Percentiles rank a stretch among this genome's conserved stretches.
phyloP scores from a whole-genome alignment of 2,113 vertebrate genomes.

The Mystacornis crossleyi region DNA sequence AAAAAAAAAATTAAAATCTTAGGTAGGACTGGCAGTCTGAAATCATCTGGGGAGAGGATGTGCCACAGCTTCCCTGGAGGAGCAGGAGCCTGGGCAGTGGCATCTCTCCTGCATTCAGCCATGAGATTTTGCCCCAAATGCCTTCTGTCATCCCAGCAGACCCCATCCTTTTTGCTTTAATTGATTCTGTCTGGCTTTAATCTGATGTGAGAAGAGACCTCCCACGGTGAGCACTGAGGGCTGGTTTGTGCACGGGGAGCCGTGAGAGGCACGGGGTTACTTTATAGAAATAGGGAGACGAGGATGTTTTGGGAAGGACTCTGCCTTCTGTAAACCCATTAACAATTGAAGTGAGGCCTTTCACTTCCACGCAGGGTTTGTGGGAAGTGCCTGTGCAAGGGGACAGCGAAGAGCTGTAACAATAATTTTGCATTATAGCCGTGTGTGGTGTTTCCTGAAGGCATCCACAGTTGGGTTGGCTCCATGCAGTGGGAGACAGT shows the following conservation, averaged over 20 bases:
- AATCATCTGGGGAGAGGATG: background rate
- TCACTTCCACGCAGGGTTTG: background rate
- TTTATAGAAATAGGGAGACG: background rate
- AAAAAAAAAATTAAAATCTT: too few species aligned
- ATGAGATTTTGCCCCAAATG: background rate
- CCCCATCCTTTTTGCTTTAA: constrained; percentile 63
- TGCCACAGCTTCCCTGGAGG: background rate
- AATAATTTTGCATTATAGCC: background rate
- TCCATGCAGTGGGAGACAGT: background rate
- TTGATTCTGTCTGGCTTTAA: constrained; percentile 67
- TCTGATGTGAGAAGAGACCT: constrained; percentile 63
- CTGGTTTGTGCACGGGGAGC: background rate
- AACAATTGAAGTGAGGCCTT: background rate
- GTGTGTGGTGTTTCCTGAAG: background rate
- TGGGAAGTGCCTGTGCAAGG: background rate
- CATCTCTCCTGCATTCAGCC: background rate
- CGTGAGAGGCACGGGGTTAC: background rate
- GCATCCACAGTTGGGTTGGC: background rate
- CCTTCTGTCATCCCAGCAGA: constrained; percentile 43
- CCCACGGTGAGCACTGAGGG: background rate
- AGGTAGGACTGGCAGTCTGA: background rate
- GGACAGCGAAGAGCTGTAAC: background rate
- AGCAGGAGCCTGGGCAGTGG: background rate
- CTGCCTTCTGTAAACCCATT: background rate
- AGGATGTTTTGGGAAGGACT: background rate